These are phyloP conservation scores for Ochotona princeps DNA, from an alignment of 2,113 vertebrate genomes.

Conservation along the genomic window DNA sequence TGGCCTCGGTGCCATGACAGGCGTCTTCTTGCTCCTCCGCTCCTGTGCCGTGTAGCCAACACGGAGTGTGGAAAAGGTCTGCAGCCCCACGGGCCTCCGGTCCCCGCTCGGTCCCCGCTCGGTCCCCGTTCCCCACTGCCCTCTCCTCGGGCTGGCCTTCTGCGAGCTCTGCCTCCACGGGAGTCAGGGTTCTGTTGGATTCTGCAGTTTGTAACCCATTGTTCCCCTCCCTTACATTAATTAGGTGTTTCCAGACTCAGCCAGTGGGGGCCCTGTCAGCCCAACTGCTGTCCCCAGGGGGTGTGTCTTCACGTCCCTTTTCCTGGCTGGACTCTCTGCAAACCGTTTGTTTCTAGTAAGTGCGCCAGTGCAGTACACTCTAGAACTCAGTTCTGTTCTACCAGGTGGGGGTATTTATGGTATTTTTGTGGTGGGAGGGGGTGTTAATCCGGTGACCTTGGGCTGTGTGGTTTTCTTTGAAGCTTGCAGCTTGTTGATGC, in stretches of 20 bases:
- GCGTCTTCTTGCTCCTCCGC: too few species aligned
- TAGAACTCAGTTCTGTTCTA: not conserved
- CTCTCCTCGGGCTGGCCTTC: too few species aligned
- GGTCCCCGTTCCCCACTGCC: too few species aligned
- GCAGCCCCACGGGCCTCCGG: too few species aligned
- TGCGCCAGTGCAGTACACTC: accelerated
- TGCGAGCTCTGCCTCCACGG: too few species aligned
- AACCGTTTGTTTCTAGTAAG: not conserved
- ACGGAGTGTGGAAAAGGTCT: too few species aligned
- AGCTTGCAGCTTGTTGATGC: not conserved
- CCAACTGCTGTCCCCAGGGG: not conserved
- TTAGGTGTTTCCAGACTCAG: not conserved
- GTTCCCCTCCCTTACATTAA: not conserved
- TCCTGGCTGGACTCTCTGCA: not conserved
- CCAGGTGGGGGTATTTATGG: not conserved
- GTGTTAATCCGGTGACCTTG: not conserved
- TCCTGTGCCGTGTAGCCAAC: too few species aligned
- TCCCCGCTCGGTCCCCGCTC: too few species aligned
- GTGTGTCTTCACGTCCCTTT: not conserved
- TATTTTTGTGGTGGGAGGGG: not conserved
- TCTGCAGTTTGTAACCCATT: not conserved
- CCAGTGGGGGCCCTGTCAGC: not conserved
- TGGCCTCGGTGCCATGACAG: too few species aligned
- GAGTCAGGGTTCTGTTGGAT: too few species aligned
- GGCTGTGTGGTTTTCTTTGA: slow-evolving; percentile 20